Percentiles rank a stretch among this genome's conserved stretches.
Conservation (phyloP, 2,888 invertebrate species). For the Hedya salicella region DNA sequence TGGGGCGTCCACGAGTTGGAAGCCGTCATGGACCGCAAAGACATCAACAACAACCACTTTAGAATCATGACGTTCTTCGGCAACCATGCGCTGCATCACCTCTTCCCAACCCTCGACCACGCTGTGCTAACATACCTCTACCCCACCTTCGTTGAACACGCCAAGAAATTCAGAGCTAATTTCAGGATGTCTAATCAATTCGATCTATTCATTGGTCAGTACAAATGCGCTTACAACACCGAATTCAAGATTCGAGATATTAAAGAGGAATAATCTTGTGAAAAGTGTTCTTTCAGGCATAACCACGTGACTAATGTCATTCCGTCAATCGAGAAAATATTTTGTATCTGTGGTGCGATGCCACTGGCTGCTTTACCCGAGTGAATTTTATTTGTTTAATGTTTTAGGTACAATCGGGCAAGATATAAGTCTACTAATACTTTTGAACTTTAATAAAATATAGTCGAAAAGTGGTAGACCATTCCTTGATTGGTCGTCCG, state of each 20-base stretch:
- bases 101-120: slow-evolving; percentile 93
- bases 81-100: slow-evolving; percentile 91
- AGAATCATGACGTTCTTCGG: slow-evolving; percentile 90
- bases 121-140: slow-evolving; percentile 87
- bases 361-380: no score
- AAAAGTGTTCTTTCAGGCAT: no score
- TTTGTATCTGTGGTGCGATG: no score
- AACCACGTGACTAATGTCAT: no score
- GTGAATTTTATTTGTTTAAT: no score
- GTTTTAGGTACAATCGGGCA: no score
- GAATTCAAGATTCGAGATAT: slow-evolving; percentile 58
- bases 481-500: no score
- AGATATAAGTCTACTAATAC: no score
- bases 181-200: slow-evolving; percentile 69
- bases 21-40: slow-evolving; percentile 89
- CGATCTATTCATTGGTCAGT: slow-evolving; percentile 70
- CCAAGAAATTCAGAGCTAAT: slow-evolving; percentile 85
- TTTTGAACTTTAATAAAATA: no score
- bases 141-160: slow-evolving; percentile 86
- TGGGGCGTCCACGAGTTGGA: slow-evolving; percentile 92
- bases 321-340: no score
- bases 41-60: slow-evolving; percentile 87
- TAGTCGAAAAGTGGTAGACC: no score
- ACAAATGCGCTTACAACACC: slow-evolving; percentile 63
- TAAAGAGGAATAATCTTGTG: not conserved